These are phyloP conservation scores for Setipinna tenuifilis DNA, from an alignment of 2,797 vertebrate genomes.

Conservation along the genomic window DNA sequence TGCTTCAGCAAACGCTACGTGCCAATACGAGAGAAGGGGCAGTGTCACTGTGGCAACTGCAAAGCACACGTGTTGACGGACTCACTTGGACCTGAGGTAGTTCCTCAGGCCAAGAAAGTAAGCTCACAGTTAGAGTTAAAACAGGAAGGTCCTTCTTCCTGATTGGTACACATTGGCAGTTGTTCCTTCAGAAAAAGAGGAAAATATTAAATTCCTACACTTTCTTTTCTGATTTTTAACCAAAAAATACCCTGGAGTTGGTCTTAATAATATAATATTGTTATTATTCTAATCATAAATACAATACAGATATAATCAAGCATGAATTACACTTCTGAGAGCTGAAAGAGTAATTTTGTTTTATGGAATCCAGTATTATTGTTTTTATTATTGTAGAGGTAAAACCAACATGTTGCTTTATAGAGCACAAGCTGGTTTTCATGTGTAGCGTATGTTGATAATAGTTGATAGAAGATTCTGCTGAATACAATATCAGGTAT, in stretches of 20 bases:
- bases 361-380: no score
- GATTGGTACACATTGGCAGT: background rate
- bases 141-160: background rate
- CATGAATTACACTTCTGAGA: no score
- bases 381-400: no score
- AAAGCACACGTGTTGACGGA: slow-evolving; percentile 35
- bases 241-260: no score
- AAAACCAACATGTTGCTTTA: no score
- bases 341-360: no score
- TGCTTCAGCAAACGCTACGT: slow-evolving; percentile 66
- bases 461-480: background rate
- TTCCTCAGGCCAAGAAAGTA: slow-evolving; percentile 4
- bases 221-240: no score
- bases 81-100: slow-evolving; percentile 23
- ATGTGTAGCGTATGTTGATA: background rate
- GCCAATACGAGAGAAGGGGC: slow-evolving; percentile 49
- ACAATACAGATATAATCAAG: no score
- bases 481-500: background rate
- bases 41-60: slow-evolving; percentile 16
- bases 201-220: background rate
- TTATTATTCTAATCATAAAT: no score
- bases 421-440: background rate
- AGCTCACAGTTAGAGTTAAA: background rate
- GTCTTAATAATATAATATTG: no score
- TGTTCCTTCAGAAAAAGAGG: background rate